A percentile compares a stretch with the other conserved stretches of the same genome.
phyloP scores from a whole-genome alignment of 2,888 invertebrate species.

The Chloroclysta siterata region DNA sequence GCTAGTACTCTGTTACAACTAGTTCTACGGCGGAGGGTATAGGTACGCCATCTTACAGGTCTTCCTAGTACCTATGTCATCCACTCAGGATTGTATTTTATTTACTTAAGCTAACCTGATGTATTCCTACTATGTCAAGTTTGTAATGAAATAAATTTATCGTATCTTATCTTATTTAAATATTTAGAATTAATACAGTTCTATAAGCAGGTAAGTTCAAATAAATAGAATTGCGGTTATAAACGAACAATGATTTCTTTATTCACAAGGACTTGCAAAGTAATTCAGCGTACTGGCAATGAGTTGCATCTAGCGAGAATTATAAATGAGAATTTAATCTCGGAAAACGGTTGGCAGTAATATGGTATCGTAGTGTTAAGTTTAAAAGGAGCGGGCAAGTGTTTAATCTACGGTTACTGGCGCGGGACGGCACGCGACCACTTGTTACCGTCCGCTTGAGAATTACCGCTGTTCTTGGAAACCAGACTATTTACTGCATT shows the following conservation, averaged over 20 bases:
- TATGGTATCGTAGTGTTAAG: constrained; percentile 38
- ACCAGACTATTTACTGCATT: constrained; percentile 26
- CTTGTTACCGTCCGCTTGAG: constrained; percentile 55
- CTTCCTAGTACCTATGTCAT: too few species aligned
- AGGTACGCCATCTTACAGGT: too few species aligned
- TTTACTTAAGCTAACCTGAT: too few species aligned
- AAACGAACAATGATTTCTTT: too few species aligned
- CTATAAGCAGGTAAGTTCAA: too few species aligned
- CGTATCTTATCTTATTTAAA: too few species aligned
- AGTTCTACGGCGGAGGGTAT: too few species aligned
- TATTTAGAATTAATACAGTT: constrained; percentile 2
- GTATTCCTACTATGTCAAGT: too few species aligned
- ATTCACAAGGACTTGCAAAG: neutral
- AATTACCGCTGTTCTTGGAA: constrained; percentile 16
- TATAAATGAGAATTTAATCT: constrained; percentile 29
- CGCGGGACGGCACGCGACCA: constrained; percentile 59
- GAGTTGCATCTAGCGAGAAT: constrained; percentile 20
- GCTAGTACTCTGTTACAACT: too few species aligned
- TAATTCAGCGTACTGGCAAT: constrained; percentile 15
- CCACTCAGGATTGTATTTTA: too few species aligned
- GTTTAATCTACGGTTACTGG: constrained; percentile 43
- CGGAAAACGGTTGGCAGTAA: constrained; percentile 35
- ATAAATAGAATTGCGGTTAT: too few species aligned
- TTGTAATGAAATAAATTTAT: too few species aligned
- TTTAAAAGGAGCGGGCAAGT: constrained; percentile 45